These are phyloP conservation scores for Taphrorychus bicolor DNA, from an alignment of 2,888 invertebrate genomes.

Conservation along the genomic window DNA sequence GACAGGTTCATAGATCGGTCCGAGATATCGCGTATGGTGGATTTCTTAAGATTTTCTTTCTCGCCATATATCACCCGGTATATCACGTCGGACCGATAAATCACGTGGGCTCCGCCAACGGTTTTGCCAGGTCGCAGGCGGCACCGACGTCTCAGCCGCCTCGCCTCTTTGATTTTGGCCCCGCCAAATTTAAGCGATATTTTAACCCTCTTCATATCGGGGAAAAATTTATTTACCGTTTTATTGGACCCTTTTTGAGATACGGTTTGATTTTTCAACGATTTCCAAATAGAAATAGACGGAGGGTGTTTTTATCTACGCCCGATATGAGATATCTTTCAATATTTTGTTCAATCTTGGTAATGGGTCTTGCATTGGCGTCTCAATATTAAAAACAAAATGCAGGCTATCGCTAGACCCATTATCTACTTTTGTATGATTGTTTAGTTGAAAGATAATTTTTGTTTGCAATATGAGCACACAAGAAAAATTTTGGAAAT, in stretches of 20 bases:
- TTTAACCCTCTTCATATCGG: slow-evolving; percentile 45
- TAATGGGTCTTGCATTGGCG: too few relatives aligned
- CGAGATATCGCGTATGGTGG: slow-evolving; percentile 55
- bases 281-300: slow-evolving; percentile 28
- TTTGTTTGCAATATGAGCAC: too few relatives aligned
- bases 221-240: slow-evolving; percentile 43
- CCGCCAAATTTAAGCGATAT: slow-evolving; percentile 43
- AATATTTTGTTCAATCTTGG: not conserved
- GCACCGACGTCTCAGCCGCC: slow-evolving; percentile 48
- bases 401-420: too few relatives aligned
- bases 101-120: slow-evolving; percentile 53
- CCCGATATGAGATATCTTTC: not conserved
- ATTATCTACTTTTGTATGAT: too few relatives aligned
- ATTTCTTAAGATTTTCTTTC: slow-evolving; percentile 54
- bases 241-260: slow-evolving; percentile 37
- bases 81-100: slow-evolving; percentile 60
- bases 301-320: slow-evolving; percentile 1
- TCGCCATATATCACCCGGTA: slow-evolving; percentile 59
- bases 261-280: slow-evolving; percentile 33
- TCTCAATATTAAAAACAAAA: too few relatives aligned
- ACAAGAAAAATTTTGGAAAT: too few relatives aligned
- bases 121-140: slow-evolving; percentile 52
- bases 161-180: slow-evolving; percentile 37
- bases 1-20: slow-evolving; percentile 58
- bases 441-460: too few relatives aligned